Base-by-base conservation (phyloP, 2,797 vertebrate genomes). In the Urocyon cinereoargenteus region DNA sequence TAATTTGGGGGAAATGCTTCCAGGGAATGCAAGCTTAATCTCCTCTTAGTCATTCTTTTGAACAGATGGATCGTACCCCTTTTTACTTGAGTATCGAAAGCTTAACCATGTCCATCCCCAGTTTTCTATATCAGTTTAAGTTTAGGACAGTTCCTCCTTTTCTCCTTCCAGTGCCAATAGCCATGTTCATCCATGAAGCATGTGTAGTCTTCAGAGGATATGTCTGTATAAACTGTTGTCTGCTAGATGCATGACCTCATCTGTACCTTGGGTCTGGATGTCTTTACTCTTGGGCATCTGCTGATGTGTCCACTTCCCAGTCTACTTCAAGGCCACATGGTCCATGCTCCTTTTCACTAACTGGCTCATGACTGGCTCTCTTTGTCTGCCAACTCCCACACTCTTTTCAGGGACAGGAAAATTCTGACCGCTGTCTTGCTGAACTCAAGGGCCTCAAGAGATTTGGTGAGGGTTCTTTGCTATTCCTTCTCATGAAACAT, bases 1-100 rank as follows among this genome's bases (percentile, higher is more conserved):
- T 94, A 91, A 97, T 87, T 96, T 95, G 34, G 64, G 86, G 79
- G n/a, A 91, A 95, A 91, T 53, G 18, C 53, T 85, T 87, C 73
- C 70, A 95, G 88, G 64, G 77, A 94, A 78, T 85, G 13, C 28
- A 88, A 91, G 36, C 68, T 90, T 79, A 83, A 86, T 90, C n/a
- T 92, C 62, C 5, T 94, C 79, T 95, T 95, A 93, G 81, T 77
- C 79, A 61, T 94, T 91, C 49, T 66, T 89, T 92, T 75, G 22
- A 96, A 83, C 45, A 72, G 53, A 89, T 93, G 73, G 62, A 86
- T 62, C 64, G 94, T 92, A 64, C 36, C 36, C 45, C 49, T 94
- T 93, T 86, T 55, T 16, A 79, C 62, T 77, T 66, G 73, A 92
- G n/a, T 40, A 55, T 14, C 51, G 53, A 72, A 96, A 88, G 79